phyloP scores from a whole-genome alignment of 2,113 vertebrate species.

The Lota lota region DNA sequence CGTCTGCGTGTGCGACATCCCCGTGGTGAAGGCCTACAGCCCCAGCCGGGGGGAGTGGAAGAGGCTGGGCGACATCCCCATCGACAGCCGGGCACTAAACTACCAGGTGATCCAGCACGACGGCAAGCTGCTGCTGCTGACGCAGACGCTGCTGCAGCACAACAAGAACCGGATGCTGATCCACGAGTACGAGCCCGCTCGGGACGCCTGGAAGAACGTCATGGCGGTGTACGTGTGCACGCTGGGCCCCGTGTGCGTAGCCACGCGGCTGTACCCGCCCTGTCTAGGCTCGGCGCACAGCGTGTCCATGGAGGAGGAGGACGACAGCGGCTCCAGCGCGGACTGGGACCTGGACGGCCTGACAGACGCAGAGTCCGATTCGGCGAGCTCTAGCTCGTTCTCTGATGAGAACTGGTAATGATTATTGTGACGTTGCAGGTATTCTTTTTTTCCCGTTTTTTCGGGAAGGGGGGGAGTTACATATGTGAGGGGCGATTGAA shows the following conservation, averaged over 20 bases:
- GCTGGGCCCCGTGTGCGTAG: constrained; percentile 80
- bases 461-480: background rate
- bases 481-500: constrained; percentile 4
- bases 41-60: constrained; percentile 82
- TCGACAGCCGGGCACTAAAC: constrained; percentile 81
- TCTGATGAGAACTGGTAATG: constrained; percentile 80
- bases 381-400: constrained; percentile 85
- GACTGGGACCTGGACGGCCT: constrained; percentile 86
- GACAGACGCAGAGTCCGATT: constrained; percentile 83
- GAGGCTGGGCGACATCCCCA: constrained; percentile 79
- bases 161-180: constrained; percentile 85
- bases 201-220: constrained; percentile 80
- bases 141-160: constrained; percentile 79
- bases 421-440: constrained; percentile 4
- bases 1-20: constrained; percentile 84
- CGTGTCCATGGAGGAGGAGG: constrained; percentile 84
- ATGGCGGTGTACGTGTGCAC: constrained; percentile 81
- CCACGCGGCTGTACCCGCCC: constrained; percentile 80
- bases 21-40: constrained; percentile 84
- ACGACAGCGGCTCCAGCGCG: constrained; percentile 84
- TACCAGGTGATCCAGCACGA: constrained; percentile 83
- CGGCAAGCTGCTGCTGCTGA: constrained; percentile 80
- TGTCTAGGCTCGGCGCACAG: constrained; percentile 81
- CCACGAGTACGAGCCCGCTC: constrained; percentile 79
- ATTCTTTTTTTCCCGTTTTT: too few relatives aligned